Base-by-base conservation (phyloP, 2,888 invertebrate genomes). In the Strigamia maritima region DNA sequence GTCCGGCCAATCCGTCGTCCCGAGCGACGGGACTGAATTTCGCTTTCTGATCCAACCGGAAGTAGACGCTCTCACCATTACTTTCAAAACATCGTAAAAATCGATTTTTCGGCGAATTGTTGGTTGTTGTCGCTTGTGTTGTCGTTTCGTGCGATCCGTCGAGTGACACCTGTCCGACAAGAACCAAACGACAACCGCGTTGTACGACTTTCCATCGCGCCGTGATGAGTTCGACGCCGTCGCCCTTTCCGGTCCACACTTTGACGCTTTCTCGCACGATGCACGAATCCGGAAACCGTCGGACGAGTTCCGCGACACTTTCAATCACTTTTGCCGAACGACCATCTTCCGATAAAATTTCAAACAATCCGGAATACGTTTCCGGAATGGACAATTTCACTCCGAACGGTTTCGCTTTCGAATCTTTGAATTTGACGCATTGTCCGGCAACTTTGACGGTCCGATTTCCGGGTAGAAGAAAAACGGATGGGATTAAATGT, bases 1-100 rank as follows among this genome's bases (percentile, higher is more conserved):
- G 97, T 26, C 97, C 97, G 85, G 95, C 94, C 82, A 97, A 95
- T 87, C 95, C 95, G 84, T 95, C 95, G 86, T 95, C 94, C 84
- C 94, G 92, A 81, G 97, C 97, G 79, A 97, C 89, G 76, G 95
- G 94, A 83, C 95, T 96, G 87, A 97, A 96, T 84, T 94, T 92
- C 49, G 95, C 95, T 85, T 94, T 91, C 86, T 94, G 94, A 84
- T 96, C 95, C 85, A 94, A 89, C 81, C 92, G 92, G 82, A 97
- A 87, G 84, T 94, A 90, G 38, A 97, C 89, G 83, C 90, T 92
- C 84, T 95, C 94, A 60, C 95, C 95, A 85, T 92, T 92, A 22
- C 90, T 90, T 85, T 96, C 95, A 80, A 92, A 90, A 87, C 97
- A 97, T 84, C 94, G 93, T 80, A 97, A 89, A 87, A 94, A 94